These are phyloP conservation scores for Pitangus sulphuratus DNA, from an alignment of 2,797 vertebrate species.

Conservation along the genomic window DNA sequence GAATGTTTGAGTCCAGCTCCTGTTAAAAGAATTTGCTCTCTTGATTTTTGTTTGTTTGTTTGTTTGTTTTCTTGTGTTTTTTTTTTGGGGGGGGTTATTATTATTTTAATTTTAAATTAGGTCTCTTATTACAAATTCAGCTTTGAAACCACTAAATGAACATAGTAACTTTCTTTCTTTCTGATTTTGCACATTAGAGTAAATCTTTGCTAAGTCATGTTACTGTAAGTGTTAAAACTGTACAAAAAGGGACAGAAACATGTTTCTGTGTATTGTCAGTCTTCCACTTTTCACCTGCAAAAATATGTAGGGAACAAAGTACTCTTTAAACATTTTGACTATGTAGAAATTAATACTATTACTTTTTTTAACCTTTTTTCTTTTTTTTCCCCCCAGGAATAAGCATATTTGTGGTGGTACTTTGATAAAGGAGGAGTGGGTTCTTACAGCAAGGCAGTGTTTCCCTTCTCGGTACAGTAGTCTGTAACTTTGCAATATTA, in stretches of 20 bases:
- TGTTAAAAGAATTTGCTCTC: background rate
- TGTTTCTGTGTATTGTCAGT: background rate
- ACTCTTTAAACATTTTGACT: background rate
- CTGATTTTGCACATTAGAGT: background rate
- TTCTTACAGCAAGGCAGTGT: conserved; percentile 94
- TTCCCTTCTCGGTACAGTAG: conserved; percentile 87
- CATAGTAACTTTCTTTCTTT: background rate
- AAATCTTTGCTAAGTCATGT: background rate
- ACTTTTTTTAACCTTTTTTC: background rate
- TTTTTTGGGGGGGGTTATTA: no score
- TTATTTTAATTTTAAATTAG: background rate
- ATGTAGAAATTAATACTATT: background rate
- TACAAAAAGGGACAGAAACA: background rate
- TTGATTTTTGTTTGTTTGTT: no score
- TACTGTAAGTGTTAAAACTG: background rate
- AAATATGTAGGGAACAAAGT: background rate
- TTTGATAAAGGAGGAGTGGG: conserved; percentile 93
- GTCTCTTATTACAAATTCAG: background rate
- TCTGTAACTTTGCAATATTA: background rate
- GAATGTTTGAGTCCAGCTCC: background rate
- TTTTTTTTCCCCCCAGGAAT: conserved; percentile 74
- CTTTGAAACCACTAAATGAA: background rate
- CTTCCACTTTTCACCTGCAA: background rate
- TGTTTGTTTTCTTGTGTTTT: no score
- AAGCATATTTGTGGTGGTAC: conserved; percentile 95